Percentiles rank a stretch among this genome's conserved stretches.
phyloP scores from a whole-genome alignment of 1,140 invertebrate species.

The Drosophila insularis region DNA sequence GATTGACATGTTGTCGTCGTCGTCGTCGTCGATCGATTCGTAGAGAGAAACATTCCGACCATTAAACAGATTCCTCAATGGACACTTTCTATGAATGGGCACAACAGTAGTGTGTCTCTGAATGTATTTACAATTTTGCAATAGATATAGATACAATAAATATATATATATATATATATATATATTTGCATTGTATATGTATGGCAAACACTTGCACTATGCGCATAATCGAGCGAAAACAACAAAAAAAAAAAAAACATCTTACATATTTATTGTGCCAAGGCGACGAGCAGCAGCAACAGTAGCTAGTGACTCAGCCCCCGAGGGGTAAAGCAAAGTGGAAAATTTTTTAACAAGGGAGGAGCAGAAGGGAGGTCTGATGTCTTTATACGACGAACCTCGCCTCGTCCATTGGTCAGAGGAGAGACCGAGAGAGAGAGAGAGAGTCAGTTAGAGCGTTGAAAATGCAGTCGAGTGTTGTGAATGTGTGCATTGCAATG shows the following conservation, averaged over 20 bases:
- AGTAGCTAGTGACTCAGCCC: constrained; percentile 10
- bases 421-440: too few relatives aligned
- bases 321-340: constrained; percentile 8
- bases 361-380: neutral
- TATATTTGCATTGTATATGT: constrained; percentile 32
- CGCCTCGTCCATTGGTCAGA: constrained; percentile 13
- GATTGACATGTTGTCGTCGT: neutral
- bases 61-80: constrained; percentile 35
- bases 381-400: constrained; percentile 15
- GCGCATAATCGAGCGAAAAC: constrained; percentile 54
- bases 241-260: constrained; percentile 39
- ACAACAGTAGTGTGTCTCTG: constrained; percentile 22
- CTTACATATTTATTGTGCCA: constrained; percentile 73
- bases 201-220: constrained; percentile 70
- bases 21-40: neutral
- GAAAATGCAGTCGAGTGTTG: constrained; percentile 13
- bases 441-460: neutral
- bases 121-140: constrained; percentile 26
- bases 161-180: constrained; percentile 20
- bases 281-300: constrained; percentile 44
- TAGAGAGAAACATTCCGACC: neutral
- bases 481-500: neutral
- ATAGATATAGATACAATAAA: constrained; percentile 27
- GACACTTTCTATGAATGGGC: constrained; percentile 62
- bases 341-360: constrained; percentile 7